Base-by-base conservation (phyloP, 2,888 invertebrate species). In the Athetis lepigone region DNA sequence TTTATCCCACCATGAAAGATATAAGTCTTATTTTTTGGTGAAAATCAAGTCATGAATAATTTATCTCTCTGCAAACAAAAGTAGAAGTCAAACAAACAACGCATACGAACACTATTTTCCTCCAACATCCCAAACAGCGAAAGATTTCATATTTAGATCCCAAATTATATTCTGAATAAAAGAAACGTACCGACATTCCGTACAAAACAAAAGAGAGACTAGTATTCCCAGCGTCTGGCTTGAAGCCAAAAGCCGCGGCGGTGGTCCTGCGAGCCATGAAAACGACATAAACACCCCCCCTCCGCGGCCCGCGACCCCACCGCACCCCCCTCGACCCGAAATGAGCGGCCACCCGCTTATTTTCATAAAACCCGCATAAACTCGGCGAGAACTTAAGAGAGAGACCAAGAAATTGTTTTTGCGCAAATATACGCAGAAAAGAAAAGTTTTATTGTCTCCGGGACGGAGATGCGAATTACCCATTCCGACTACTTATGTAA, bases 301-400 rank as follows among this genome's bases (percentile, higher is more conserved):
- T 68, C 77, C 70, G 76, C 76, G 75, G 70, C 81, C 77, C 69
- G 61, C 71, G 76, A 75, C 78, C 82, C 83, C 77, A 73, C 78
- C 68, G 60, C 78, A 70, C 72, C 62, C 80, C 83, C 84, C 83
- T 83, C 85, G 85, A 92, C 91, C 92, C 88, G 77, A 92, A 93
- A 93, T 94, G 93, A 94, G 93, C 89, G 94, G 93, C 88, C 92
- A 73, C 90, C 93, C 94, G 90, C 93, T 92, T 93, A 93, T 93
- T 93, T 93, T 93, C 93, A 93, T 93, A 93, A 93, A 92, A 92
- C 89, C 90, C 85, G 85, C 88, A 91, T 93, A 92, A 93, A 92
- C 86, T 85, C 85, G 75, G 82, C 86, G 84, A 81, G 84, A 86
- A 85, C 86, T 86, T 87, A 85, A 83, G 84, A 82, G 85, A 88